Evolutionary conservation across 2,797 vertebrate genomes (phyloP).

Genomic region (Eutrigla gurnardus): DNA sequence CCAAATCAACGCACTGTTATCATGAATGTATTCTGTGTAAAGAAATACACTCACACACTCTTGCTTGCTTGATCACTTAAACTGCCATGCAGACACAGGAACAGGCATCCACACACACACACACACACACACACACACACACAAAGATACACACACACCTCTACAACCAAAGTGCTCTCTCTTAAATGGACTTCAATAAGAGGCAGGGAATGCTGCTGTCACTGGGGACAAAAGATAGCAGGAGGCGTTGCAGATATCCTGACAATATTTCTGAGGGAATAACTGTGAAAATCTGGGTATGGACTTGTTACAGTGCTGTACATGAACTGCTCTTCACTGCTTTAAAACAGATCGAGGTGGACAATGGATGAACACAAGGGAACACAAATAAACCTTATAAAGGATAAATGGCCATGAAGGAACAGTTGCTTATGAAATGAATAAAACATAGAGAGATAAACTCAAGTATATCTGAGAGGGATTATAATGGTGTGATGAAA

Average conservation of each 20-base stretch:
- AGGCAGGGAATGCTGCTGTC: slow-evolving; percentile 78
- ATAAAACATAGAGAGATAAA: slow-evolving; percentile 67
- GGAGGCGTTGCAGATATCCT: slow-evolving; percentile 72
- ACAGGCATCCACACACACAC: slow-evolving; percentile 40
- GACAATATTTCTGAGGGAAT: slow-evolving; percentile 81
- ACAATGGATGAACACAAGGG: slow-evolving; percentile 69
- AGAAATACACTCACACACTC: slow-evolving; percentile 65
- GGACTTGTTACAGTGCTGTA: slow-evolving; percentile 70
- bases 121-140: slow-evolving; percentile 64
- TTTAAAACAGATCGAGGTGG: slow-evolving; percentile 67
- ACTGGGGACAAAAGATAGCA: slow-evolving; percentile 75
- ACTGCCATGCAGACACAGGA: slow-evolving; percentile 65
- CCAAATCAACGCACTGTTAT: slow-evolving; percentile 75
- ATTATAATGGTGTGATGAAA: slow-evolving; percentile 70
- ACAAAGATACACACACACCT: slow-evolving; percentile 70
- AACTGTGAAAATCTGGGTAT: slow-evolving; percentile 79
- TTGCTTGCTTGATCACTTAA: slow-evolving; percentile 64
- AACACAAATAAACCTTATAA: slow-evolving; percentile 79
- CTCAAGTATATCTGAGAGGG: slow-evolving; percentile 68
- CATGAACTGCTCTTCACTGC: slow-evolving; percentile 67
- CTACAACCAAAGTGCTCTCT: slow-evolving; percentile 90
- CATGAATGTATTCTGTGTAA: slow-evolving; percentile 83
- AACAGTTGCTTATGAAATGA: slow-evolving; percentile 76
- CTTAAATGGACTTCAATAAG: slow-evolving; percentile 83
- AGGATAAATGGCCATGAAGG: slow-evolving; percentile 81